Base-by-base conservation (phyloP, 2,113 vertebrate species). In the Scopus umbretta region DNA sequence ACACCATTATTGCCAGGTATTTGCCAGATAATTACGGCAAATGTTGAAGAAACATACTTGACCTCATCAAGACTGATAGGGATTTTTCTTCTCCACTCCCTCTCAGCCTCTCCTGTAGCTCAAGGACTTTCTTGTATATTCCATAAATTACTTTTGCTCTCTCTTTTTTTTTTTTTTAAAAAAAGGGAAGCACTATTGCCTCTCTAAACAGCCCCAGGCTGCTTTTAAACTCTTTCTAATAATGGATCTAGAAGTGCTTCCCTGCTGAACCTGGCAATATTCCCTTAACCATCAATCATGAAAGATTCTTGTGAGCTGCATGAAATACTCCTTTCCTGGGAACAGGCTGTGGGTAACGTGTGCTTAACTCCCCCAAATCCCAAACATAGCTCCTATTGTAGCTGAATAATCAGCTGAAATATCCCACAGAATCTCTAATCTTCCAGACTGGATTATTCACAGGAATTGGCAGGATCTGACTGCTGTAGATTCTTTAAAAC, bases 261-360 rank as follows among this genome's bases (percentile, higher is more conserved):
- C 96, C 92, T 85, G 88, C 91, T 91, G 95, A 94, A 94, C 58
- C 71, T 97, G 95, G 95, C 92, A 96, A 87, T 92, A 91, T 85
- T 94, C 84, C 86, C 70, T 90, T 88, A 95, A 62, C 71, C 81
- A 96, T 96, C 89, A 95, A 95, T 96, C 89, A 94, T 16, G 62
- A 80, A 74, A 82, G 80, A 92, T 59, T 82, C 85, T 50, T 66
- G 72, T 73, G 87, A 90, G 66, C 70, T 91, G 81, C 63, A 87
- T 52, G 81, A 88, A 95, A 91, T 43, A 90, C 17, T 76, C 79
- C 71, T 86, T 83, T 59, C 40, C 84, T 55, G 71, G 78, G 81
- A 91, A n/a, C 36, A 56, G 78, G 67, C 84, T 76, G 20, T 34
- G 85, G 74, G 86, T 62, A 87, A 81, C 0, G 0, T 2, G 2